Conservation (phyloP, 2,888 invertebrate genomes). For the Trisateles emortualis region DNA sequence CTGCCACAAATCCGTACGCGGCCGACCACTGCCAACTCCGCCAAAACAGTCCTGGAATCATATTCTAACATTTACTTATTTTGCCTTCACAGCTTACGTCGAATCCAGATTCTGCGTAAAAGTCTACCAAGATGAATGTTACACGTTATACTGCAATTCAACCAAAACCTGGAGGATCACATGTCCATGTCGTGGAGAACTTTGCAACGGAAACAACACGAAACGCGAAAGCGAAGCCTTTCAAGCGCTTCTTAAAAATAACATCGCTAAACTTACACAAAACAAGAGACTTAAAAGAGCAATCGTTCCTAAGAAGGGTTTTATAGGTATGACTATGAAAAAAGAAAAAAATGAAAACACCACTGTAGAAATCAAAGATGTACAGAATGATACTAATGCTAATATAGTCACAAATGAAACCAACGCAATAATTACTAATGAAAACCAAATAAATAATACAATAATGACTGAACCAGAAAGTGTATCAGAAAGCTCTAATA, state of each 20-base stretch:
- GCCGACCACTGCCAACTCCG: too few species aligned
- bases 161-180: constrained; percentile 77
- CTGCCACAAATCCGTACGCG: too few species aligned
- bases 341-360: constrained; percentile 36
- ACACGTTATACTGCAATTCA: constrained; percentile 75
- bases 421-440: not conserved
- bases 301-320: constrained; percentile 32
- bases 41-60: too few species aligned
- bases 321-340: constrained; percentile 32
- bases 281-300: constrained; percentile 51
- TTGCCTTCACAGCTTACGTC: constrained; percentile 66
- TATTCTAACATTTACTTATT: constrained; percentile 8
- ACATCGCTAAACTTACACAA: constrained; percentile 46
- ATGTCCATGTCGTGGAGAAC: constrained; percentile 77
- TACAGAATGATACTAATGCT: constrained; percentile 15
- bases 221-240: constrained; percentile 73
- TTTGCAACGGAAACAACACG: constrained; percentile 76
- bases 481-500: not conserved
- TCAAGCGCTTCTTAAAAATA: constrained; percentile 53
- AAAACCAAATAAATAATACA: not conserved
- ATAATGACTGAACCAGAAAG: not conserved
- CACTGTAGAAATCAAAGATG: constrained; percentile 22
- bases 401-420: constrained; percentile 1
- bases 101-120: constrained; percentile 80
- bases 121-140: constrained; percentile 81